Conservation (phyloP, 2,797 vertebrate genomes). For the Propithecus perrieri region DNA sequence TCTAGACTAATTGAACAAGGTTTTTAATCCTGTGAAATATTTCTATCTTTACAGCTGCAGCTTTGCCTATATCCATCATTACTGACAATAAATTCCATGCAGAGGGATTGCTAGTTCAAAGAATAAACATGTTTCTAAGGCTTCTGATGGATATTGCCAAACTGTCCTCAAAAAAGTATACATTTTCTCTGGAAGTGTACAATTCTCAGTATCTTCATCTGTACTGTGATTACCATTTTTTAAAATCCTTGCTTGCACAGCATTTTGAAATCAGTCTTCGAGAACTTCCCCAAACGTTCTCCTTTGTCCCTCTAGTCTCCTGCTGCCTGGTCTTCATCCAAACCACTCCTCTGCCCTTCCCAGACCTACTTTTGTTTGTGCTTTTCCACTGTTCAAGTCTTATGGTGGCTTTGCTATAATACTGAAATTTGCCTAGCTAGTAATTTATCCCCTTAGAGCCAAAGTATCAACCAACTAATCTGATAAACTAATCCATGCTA, state of each 20-base stretch:
- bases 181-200: neutral
- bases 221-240: neutral
- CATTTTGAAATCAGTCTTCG: conserved; percentile 5
- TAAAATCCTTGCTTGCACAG: neutral
- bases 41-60: neutral
- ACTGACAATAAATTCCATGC: neutral
- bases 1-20: neutral
- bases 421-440: neutral
- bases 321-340: neutral
- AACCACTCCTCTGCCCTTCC: neutral
- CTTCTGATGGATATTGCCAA: neutral
- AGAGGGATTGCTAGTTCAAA: neutral
- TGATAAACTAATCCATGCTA: neutral
- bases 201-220: neutral
- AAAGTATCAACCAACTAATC: conserved; percentile 48
- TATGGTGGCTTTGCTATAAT: neutral
- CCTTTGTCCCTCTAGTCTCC: neutral
- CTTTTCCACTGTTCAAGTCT: neutral
- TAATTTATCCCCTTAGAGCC: neutral
- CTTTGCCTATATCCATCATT: neutral
- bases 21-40: neutral
- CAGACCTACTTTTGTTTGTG: neutral
- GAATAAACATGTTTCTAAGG: neutral
- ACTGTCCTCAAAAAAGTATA: neutral
- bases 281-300: neutral